Percentiles rank a stretch among this genome's conserved stretches.
phyloP scores from a whole-genome alignment of 1,140 invertebrate genomes.

The Drusus annulatus region DNA sequence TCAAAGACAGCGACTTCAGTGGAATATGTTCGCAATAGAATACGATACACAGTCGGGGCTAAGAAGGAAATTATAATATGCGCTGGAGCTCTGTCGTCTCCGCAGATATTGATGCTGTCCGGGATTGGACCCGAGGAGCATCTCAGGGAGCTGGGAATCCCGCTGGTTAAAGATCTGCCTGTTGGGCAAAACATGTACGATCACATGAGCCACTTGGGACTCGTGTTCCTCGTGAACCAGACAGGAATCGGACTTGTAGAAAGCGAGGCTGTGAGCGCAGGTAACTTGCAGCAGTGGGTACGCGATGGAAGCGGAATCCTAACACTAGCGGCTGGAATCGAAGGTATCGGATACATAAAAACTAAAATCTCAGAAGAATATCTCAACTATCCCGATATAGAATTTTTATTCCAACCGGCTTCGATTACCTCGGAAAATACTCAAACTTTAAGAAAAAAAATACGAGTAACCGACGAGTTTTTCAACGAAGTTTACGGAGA shows the following conservation, averaged over 20 bases:
- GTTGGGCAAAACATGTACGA: conserved; percentile 80
- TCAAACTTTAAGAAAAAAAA: conserved; percentile 67
- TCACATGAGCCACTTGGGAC: conserved; percentile 78
- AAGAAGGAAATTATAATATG: conserved; percentile 76
- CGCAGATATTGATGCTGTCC: conserved; percentile 82
- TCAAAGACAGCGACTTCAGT: conserved; percentile 78
- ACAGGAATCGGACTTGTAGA: conserved; percentile 63
- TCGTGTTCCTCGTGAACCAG: conserved; percentile 73
- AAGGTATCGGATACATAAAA: conserved; percentile 73
- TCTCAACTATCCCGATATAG: conserved; percentile 74
- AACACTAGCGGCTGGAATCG: conserved; percentile 72
- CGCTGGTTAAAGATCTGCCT: conserved; percentile 73
- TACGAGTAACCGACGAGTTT: conserved; percentile 72
- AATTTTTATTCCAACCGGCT: conserved; percentile 74
- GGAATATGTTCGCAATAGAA: conserved; percentile 71
- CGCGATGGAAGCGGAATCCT: conserved; percentile 68
- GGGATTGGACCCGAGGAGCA: conserved; percentile 78
- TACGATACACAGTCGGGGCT: conserved; percentile 65
- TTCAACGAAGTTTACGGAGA: conserved; percentile 73
- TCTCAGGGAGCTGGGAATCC: conserved; percentile 75
- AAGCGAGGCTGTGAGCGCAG: conserved; percentile 64
- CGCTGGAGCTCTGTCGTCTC: conserved; percentile 80
- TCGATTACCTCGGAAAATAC: conserved; percentile 72
- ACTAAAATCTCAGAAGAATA: conserved; percentile 72
- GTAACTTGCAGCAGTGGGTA: conserved; percentile 63